phyloP scores from a whole-genome alignment of 2,797 vertebrate species.

The Cygnus olor region DNA sequence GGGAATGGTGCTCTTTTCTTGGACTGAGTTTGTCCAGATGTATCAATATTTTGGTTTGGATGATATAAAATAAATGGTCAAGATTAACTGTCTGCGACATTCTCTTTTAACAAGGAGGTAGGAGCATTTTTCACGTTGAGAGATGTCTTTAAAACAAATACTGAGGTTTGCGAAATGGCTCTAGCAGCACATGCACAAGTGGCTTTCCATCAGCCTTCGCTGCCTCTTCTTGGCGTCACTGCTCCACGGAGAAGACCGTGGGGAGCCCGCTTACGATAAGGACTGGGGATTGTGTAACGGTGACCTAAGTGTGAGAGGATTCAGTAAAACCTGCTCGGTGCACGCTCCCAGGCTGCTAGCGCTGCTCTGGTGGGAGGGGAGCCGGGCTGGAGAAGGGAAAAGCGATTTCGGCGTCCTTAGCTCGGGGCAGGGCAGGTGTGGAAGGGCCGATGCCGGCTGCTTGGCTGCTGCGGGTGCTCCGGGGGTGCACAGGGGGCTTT shows the following conservation, averaged over 20 bases:
- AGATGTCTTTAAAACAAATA: constrained; percentile 23
- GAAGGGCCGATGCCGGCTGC: neutral
- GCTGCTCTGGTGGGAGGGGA: neutral
- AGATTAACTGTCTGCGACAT: constrained; percentile 51
- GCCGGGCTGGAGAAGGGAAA: neutral
- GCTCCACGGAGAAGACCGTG: neutral
- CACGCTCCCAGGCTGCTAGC: neutral
- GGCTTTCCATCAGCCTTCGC: neutral
- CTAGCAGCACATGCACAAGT: neutral
- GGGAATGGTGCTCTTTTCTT: constrained; percentile 48
- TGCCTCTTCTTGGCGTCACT: neutral
- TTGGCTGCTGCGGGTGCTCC: neutral
- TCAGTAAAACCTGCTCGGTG: neutral
- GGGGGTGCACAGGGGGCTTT: no score
- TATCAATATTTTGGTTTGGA: constrained; percentile 74
- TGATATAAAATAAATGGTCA: constrained; percentile 73
- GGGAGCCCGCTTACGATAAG: neutral
- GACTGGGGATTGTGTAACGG: neutral
- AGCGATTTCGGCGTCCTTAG: neutral
- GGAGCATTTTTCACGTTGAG: neutral
- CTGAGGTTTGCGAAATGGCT: neutral
- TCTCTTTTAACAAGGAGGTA: constrained; percentile 49
- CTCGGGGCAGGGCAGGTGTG: neutral
- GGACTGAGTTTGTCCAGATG: constrained; percentile 73
- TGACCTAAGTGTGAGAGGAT: neutral